Percentiles rank a stretch among this genome's conserved stretches.
These are phyloP conservation scores for Pediacus dermestoides DNA, from an alignment of 2,888 invertebrate genomes.

Conservation along the genomic window DNA sequence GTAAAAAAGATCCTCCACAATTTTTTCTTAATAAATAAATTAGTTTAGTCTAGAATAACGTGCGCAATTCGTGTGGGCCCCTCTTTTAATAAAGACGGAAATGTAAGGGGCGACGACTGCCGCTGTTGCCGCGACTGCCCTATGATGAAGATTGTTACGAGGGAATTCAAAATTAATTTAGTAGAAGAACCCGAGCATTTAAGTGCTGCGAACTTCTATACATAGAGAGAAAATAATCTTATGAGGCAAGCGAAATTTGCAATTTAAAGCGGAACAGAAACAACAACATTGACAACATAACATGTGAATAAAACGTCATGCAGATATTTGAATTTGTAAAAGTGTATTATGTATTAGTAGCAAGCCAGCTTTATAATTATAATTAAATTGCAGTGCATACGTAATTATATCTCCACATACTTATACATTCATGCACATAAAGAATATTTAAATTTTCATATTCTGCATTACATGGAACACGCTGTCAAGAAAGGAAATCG, in stretches of 20 bases:
- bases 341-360: conserved; percentile 7
- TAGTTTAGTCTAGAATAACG: no score
- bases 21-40: no score
- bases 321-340: conserved; percentile 7
- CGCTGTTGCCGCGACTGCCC: conserved; percentile 25
- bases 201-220: conserved; percentile 26
- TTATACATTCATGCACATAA: conserved; percentile 8
- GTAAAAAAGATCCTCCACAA: no score
- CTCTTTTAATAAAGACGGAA: conserved; percentile 35
- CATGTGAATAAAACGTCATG: conserved; percentile 6
- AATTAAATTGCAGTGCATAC: conserved; percentile 5
- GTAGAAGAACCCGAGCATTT: conserved; percentile 39
- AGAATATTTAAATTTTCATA: conserved; percentile 7
- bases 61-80: conserved; percentile 12
- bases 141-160: conserved; percentile 21
- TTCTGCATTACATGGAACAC: conserved; percentile 4
- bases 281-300: conserved; percentile 6
- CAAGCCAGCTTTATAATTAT: conserved; percentile 4
- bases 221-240: conserved; percentile 30
- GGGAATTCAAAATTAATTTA: conserved; percentile 44
- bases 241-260: conserved; percentile 18
- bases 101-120: conserved; percentile 18
- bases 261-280: conserved; percentile 5
- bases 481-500: conserved; percentile 5
- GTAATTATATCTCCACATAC: conserved; percentile 3